Evolutionary conservation across 2,888 invertebrate species (phyloP).

Genomic region (Oasisia sp.): DNA sequence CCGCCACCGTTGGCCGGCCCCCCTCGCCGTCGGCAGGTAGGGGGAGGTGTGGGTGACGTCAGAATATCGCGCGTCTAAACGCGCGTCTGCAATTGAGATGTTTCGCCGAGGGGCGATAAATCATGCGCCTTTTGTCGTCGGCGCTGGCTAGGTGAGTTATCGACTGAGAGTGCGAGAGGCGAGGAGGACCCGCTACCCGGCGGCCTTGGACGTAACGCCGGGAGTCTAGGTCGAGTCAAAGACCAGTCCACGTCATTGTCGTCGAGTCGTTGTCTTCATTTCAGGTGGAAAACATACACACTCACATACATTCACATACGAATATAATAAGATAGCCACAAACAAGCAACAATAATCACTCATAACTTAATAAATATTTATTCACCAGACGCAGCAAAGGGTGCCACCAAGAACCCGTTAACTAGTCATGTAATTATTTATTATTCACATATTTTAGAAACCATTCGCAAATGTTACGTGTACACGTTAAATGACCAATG

Average conservation of each 20-base stretch:
- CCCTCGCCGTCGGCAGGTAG: neutral
- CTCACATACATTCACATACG: neutral
- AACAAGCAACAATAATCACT: neutral
- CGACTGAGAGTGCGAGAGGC: neutral
- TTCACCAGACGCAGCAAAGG: neutral
- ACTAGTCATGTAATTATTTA: neutral
- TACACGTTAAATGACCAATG: neutral
- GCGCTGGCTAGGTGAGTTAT: neutral
- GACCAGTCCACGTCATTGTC: neutral
- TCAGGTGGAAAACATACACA: neutral
- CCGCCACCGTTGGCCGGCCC: neutral
- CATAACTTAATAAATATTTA: neutral
- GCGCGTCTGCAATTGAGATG: constrained; percentile 4
- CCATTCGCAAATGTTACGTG: neutral
- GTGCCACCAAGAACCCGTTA: neutral
- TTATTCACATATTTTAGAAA: neutral
- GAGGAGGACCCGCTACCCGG: neutral
- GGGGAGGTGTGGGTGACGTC: neutral
- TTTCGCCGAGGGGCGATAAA: neutral
- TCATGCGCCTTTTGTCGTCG: neutral
- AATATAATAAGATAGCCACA: neutral
- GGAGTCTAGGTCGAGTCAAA: neutral
- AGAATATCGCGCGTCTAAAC: neutral
- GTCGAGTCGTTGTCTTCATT: neutral
- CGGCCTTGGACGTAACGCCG: neutral